Conservation (phyloP, 2,113 vertebrate species). For the Osmerus mordax region DNA sequence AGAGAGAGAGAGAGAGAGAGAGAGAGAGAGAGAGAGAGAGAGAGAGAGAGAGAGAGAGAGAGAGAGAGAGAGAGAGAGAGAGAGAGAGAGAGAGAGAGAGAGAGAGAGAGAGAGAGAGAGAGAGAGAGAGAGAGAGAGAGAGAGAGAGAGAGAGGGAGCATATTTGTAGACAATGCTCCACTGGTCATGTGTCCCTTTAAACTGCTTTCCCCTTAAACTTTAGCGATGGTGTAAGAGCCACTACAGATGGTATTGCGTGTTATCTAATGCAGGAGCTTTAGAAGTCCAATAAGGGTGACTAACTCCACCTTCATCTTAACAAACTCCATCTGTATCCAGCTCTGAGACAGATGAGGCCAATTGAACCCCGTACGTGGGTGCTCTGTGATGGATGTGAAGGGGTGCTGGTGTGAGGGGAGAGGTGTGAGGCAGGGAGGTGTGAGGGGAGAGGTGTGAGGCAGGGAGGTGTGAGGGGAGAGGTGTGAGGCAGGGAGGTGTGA, state of each 20-base stretch:
- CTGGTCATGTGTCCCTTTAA: too few species aligned
- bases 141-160: conserved; percentile 35
- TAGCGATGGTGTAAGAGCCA: conserved; percentile 2
- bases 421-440: conserved; percentile 21
- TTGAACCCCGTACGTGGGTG: conserved; percentile 99
- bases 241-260: conserved; percentile 25
- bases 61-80: too few species aligned
- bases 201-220: background rate
- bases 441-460: conserved; percentile 63
- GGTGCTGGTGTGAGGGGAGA: conserved; percentile 78
- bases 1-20: conserved; percentile 33
- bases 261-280: conserved; percentile 56
- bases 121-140: conserved; percentile 6
- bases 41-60: conserved; percentile 33
- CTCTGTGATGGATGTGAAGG: conserved; percentile 94
- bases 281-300: conserved; percentile 89
- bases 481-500: conserved; percentile 25
- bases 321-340: conserved; percentile 99
- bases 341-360: conserved; percentile 99
- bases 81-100: too few species aligned
- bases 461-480: conserved; percentile 65
- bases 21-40: conserved; percentile 29
- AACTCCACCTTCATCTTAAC: conserved; percentile 94
- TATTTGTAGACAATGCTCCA: too few species aligned
- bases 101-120: too few species aligned